Conservation (phyloP, 92 coral and sea anemone species). For the Chrysogorgia sp. region DNA sequence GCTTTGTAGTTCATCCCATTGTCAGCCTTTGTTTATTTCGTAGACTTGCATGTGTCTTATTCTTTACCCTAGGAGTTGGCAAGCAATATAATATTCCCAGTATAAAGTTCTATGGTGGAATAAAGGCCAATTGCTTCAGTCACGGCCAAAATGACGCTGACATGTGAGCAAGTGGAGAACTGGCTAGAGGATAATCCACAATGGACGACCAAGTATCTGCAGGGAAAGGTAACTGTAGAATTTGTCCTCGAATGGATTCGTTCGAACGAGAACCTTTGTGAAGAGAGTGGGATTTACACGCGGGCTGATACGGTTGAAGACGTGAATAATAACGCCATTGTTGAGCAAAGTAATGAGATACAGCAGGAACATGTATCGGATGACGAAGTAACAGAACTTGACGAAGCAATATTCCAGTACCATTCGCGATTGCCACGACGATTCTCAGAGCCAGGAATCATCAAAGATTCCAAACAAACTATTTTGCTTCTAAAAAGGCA, state of each 20-base stretch:
- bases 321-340: slow-evolving; percentile 15
- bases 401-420: slow-evolving; percentile 19
- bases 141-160: slow-evolving; percentile 76
- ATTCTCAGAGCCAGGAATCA: slow-evolving; percentile 37
- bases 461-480: slow-evolving; percentile 6
- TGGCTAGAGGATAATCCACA: slow-evolving; percentile 91
- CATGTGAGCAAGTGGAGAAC: slow-evolving; percentile 90
- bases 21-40: slow-evolving; percentile 67
- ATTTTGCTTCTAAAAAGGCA: slow-evolving; percentile 3
- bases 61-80: neutral
- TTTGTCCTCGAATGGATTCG: slow-evolving; percentile 92
- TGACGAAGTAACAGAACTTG: neutral
- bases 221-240: slow-evolving; percentile 82
- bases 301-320: slow-evolving; percentile 52
- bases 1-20: slow-evolving; percentile 37
- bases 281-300: slow-evolving; percentile 56
- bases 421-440: slow-evolving; percentile 21
- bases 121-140: slow-evolving; percentile 18
- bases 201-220: slow-evolving; percentile 88
- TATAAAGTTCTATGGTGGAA: slow-evolving; percentile 1
- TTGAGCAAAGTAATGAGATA: neutral
- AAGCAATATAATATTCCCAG: neutral
- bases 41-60: slow-evolving; percentile 41
- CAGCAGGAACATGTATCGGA: neutral
- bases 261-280: slow-evolving; percentile 57